These are phyloP conservation scores for Apostichopus californicus DNA, from an alignment of 35 echinoderm and acorn worm genomes.

Conservation along the genomic window DNA sequence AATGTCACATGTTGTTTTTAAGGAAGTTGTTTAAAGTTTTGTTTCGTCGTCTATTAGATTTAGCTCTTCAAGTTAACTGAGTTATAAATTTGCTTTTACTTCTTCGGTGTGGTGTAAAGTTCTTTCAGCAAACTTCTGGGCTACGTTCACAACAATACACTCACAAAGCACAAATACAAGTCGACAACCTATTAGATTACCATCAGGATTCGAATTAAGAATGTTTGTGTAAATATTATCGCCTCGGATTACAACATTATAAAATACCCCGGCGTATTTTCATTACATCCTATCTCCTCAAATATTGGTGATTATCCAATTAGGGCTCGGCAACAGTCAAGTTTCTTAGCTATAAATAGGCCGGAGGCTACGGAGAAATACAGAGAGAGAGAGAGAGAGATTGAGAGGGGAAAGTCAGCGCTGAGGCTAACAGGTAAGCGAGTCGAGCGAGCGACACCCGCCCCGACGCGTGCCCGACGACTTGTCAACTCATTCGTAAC, in stretches of 20 bases:
- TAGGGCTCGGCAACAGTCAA: slow-evolving; percentile 24
- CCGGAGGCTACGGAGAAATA: slow-evolving; percentile 9
- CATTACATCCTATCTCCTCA: slow-evolving; percentile 39
- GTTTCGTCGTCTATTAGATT: background rate
- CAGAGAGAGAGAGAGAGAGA: background rate
- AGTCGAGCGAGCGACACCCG: slow-evolving; percentile 17
- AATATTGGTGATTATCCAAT: slow-evolving; percentile 60
- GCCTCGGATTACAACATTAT: slow-evolving; percentile 47
- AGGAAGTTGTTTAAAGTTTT: background rate
- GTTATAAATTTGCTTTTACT: background rate
- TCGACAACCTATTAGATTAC: slow-evolving; percentile 44
- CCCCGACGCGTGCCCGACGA: slow-evolving; percentile 38
- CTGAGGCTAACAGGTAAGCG: slow-evolving; percentile 14
- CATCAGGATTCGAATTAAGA: slow-evolving; percentile 35
- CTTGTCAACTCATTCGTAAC: slow-evolving; percentile 29
- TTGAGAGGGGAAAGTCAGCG: background rate
- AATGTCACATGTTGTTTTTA: background rate
- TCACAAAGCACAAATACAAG: slow-evolving; percentile 32
- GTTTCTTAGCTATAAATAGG: slow-evolving; percentile 44
- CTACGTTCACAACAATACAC: background rate
- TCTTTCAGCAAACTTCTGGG: background rate
- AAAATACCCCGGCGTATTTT: slow-evolving; percentile 47
- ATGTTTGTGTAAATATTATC: slow-evolving; percentile 54
- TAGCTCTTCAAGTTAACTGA: background rate
- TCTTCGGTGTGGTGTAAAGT: background rate